These are phyloP conservation scores for Tamias sibiricus DNA, from an alignment of 2,113 vertebrate species.

Conservation along the genomic window DNA sequence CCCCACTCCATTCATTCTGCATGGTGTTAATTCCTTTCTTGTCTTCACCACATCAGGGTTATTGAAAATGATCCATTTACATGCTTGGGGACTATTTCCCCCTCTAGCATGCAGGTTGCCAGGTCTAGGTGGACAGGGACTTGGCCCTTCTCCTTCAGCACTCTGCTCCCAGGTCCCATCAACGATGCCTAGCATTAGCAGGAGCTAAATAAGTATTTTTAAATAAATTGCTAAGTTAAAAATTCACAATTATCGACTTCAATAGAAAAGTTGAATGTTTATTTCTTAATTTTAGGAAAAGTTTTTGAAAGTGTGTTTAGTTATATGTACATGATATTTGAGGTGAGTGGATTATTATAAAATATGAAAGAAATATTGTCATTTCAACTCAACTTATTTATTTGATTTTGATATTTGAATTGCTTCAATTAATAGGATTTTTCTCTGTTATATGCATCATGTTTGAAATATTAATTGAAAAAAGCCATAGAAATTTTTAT, in stretches of 20 bases:
- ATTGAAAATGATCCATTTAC: neutral
- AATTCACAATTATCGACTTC: neutral
- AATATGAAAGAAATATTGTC: neutral
- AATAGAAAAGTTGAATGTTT: neutral
- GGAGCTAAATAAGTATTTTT: neutral
- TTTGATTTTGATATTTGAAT: neutral
- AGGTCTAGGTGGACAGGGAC: neutral
- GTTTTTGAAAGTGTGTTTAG: neutral
- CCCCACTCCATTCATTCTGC: neutral
- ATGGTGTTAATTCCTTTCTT: neutral
- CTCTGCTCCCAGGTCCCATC: neutral
- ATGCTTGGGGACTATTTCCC: neutral
- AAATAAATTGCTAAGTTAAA: neutral
- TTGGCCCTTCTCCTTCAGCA: neutral
- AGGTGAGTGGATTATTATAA: neutral
- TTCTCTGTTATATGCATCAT: neutral
- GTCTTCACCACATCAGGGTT: neutral
- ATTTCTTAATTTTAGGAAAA: neutral
- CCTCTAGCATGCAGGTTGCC: neutral
- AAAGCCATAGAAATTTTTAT: neutral
- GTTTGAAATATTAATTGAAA: neutral
- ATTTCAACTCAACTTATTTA: neutral
- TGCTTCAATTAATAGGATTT: slow-evolving; percentile 2
- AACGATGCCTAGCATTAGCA: neutral
- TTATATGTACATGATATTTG: neutral